These are phyloP conservation scores for Terrapene triunguis DNA, from an alignment of 2,113 vertebrate species.

Conservation along the genomic window DNA sequence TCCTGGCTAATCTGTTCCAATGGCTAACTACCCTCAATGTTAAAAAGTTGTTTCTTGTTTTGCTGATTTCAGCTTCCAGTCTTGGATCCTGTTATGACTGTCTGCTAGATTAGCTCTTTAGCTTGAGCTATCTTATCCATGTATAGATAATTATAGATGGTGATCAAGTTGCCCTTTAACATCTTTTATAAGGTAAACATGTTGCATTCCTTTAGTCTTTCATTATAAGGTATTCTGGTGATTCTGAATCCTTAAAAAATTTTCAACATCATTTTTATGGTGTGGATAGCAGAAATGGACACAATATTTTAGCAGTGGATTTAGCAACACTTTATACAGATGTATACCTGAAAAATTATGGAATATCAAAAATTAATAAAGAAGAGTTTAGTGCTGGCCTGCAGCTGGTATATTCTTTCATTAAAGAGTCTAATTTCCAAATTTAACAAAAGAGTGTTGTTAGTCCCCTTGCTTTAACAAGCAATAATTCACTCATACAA, in stretches of 20 bases:
- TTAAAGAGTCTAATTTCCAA: background rate
- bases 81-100: background rate
- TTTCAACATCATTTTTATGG: background rate
- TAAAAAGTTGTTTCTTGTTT: background rate
- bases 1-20: background rate
- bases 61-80: background rate
- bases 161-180: background rate
- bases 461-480: background rate
- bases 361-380: background rate
- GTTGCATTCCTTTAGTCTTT: background rate
- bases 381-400: background rate
- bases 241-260: background rate
- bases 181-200: background rate
- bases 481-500: background rate
- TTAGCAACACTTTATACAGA: background rate
- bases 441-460: background rate
- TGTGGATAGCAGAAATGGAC: background rate
- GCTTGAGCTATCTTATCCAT: background rate
- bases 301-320: background rate
- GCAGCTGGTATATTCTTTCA: background rate
- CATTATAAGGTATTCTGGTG: background rate
- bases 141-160: background rate
- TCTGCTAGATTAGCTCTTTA: background rate
- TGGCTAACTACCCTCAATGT: background rate
- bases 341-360: background rate